These are phyloP conservation scores for Cassiopea xamachana DNA, from an alignment of 30 jellyfish, hydroid and myxozoan genomes.

Conservation along the genomic window DNA sequence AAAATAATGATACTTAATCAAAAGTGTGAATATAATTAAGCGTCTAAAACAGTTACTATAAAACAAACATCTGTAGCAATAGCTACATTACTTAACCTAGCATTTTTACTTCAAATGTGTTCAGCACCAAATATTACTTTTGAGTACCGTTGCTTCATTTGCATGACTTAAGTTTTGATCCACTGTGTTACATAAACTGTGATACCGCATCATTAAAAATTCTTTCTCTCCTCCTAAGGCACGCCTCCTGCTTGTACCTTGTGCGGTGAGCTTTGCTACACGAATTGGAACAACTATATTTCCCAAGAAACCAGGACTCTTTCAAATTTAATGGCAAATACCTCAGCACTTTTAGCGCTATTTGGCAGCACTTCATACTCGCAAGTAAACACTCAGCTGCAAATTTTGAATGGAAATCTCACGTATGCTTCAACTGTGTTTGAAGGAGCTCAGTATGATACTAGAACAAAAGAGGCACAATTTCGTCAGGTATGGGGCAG, in stretches of 20 bases:
- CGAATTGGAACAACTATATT: slow-evolving; percentile 92
- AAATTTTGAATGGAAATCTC: slow-evolving; percentile 66
- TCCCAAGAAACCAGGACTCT: slow-evolving; percentile 74
- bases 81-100: too few species aligned
- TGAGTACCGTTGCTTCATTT: too few species aligned
- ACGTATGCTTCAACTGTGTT: slow-evolving; percentile 77
- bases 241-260: slow-evolving; percentile 94
- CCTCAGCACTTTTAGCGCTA: slow-evolving; percentile 67
- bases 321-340: slow-evolving; percentile 59
- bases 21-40: too few species aligned
- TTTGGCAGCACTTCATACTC: slow-evolving; percentile 86
- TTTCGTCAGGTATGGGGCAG: slow-evolving; percentile 80
- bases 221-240: slow-evolving; percentile 43
- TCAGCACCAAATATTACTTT: too few species aligned
- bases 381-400: slow-evolving; percentile 52
- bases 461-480: slow-evolving; percentile 83
- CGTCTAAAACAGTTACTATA: too few species aligned
- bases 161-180: too few species aligned
- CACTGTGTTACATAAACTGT: neutral
- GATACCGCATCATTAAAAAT: neutral
- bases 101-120: too few species aligned
- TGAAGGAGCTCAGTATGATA: slow-evolving; percentile 90
- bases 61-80: too few species aligned
- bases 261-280: slow-evolving; percentile 92
- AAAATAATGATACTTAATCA: too few species aligned